Base-by-base conservation (phyloP, 1,140 invertebrate genomes). In the Belonocnema kinseyi region DNA sequence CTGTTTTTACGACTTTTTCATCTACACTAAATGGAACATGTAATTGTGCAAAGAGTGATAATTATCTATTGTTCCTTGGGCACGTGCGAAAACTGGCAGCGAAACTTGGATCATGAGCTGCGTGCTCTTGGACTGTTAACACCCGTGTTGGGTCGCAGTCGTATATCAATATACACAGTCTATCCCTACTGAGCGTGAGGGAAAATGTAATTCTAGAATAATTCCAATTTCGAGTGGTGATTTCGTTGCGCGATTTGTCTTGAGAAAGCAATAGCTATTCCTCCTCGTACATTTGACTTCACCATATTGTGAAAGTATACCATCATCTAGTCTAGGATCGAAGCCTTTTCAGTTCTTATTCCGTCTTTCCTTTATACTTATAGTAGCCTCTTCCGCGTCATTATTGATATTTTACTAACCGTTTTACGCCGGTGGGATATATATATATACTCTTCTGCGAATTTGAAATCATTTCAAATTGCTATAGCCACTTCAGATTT, bases 151-250 rank as follows among this genome's bases (percentile, higher is more conserved):
- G 80, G 80, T 82, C 58, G 66, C 73, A 70, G 79, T 80, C 79
- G 81, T 86, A 79, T 81, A 85, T 82, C 83, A 76, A 84, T 81
- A 77, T 78, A 77, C 76, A 58, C 51, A 50, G 26, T 33, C 75
- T 77, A 85, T 84, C 75, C 52, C 54, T 66, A 50, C 46, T 71
- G 70, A 61, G 77, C 50, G 72, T 76, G 33, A 66, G 73, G 56
- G 80, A 78, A 79, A 84, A 83, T 82, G 81, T 86, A 88, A 88
- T 88, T 88, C 78, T 79, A 83, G 85, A 78, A 86, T 87, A 87
- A 88, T 88, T 86, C 84, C 82, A 86, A 86, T 88, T 87, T 87
- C 85, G 82, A 87, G 85, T 87, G 80, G 83, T 82, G 85, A 88
- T 87, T 87, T 84, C 82, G 83, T 82, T 86, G 85, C 86, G 83